Evolutionary conservation across 2,888 invertebrate species (phyloP).

Genomic region (Glyphotaelius pellucidus): DNA sequence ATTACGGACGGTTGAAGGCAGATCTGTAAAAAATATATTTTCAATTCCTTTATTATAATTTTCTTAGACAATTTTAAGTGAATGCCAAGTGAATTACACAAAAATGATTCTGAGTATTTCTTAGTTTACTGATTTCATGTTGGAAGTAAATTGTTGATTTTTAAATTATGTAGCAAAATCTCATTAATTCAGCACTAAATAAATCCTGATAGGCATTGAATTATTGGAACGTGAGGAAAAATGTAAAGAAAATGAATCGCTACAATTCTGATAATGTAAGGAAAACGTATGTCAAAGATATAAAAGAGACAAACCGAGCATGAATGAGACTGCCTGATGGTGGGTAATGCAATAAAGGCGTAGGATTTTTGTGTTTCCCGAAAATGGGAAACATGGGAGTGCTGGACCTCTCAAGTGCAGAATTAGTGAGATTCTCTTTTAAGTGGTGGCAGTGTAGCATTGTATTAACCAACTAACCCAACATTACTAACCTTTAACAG

Average conservation of each 20-base stretch:
- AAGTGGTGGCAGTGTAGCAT: not conserved
- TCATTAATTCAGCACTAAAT: not conserved
- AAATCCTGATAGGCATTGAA: not conserved
- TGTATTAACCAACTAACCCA: constrained; percentile 53
- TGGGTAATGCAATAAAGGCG: no score
- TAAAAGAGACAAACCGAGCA: no score
- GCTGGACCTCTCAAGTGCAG: not conserved
- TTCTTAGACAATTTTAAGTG: no score
- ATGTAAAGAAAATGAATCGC: not conserved
- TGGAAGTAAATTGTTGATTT: no score
- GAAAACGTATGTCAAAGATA: no score
- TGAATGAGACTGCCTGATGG: no score
- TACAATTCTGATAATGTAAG: no score
- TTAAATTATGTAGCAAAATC: not conserved
- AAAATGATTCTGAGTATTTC: no score
- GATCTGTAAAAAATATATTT: not conserved
- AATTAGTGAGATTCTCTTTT: not conserved
- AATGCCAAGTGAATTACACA: not conserved
- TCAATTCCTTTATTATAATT: no score
- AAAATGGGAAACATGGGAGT: no score
- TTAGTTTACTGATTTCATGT: not conserved
- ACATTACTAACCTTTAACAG: constrained; percentile 56
- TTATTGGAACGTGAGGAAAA: not conserved
- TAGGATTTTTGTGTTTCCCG: no score
- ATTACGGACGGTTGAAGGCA: not conserved